phyloP scores from a whole-genome alignment of 2,797 vertebrate species.

The Taenioides sp. region DNA sequence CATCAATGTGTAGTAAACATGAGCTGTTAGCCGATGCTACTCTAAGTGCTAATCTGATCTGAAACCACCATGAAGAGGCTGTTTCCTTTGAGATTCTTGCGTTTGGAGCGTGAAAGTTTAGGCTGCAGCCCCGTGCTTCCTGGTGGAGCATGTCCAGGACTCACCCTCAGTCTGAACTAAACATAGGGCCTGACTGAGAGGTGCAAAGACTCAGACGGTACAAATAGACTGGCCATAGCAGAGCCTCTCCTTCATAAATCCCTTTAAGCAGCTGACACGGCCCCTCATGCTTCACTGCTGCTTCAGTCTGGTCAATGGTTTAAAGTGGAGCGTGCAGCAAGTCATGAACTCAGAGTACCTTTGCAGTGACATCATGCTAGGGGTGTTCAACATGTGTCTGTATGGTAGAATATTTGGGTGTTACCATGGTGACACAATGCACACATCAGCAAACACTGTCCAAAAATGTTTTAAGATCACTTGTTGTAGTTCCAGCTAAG shows the following conservation, averaged over 20 bases:
- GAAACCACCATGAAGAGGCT: not conserved
- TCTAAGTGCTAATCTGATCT: not conserved
- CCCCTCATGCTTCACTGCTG: constrained; percentile 1
- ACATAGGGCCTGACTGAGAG: constrained; percentile 56
- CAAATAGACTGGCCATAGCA: constrained; percentile 64
- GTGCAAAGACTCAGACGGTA: constrained; percentile 61
- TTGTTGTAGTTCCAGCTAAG: too few relatives aligned
- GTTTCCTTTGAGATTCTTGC: not conserved
- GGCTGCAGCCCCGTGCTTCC: constrained; percentile 46
- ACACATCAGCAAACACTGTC: too few relatives aligned
- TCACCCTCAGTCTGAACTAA: constrained; percentile 48
- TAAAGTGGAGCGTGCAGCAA: too few relatives aligned
- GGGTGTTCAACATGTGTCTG: too few relatives aligned
- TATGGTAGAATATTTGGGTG: too few relatives aligned
- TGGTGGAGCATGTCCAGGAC: constrained; percentile 26
- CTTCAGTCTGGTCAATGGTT: not conserved
- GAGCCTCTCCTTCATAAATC: constrained; percentile 42
- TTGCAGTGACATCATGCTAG: too few relatives aligned
- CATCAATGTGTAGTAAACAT: too few relatives aligned
- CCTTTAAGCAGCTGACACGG: constrained; percentile 20
- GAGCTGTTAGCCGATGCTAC: not conserved
- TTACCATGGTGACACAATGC: too few relatives aligned
- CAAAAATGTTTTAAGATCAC: too few relatives aligned
- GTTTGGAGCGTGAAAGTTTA: constrained; percentile 33
- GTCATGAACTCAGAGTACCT: too few relatives aligned